phyloP scores from a whole-genome alignment of 2,888 invertebrate genomes.

The Dexiosoma caninum region DNA sequence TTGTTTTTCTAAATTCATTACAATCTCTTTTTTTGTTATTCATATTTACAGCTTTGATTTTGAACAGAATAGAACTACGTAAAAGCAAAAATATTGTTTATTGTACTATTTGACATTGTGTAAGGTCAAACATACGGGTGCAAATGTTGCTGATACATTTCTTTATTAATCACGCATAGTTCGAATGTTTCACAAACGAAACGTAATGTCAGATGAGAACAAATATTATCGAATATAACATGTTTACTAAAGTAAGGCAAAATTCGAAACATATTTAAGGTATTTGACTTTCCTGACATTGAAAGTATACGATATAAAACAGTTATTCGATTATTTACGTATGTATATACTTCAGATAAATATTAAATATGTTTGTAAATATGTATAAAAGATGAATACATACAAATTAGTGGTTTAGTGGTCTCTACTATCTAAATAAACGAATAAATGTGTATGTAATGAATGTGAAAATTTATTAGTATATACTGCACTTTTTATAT shows the following conservation, averaged over 20 bases:
- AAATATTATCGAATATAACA: too few species aligned
- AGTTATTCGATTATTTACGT: too few species aligned
- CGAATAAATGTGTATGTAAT: background rate
- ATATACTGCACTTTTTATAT: background rate
- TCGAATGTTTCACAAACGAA: slow-evolving; percentile 16
- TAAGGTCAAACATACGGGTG: slow-evolving; percentile 59
- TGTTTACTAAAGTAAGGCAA: background rate
- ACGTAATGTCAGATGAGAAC: slow-evolving; percentile 19
- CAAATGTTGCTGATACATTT: slow-evolving; percentile 59
- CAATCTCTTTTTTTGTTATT: background rate
- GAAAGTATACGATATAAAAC: slow-evolving; percentile 9
- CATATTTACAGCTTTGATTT: slow-evolving; percentile 31
- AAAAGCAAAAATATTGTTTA: slow-evolving; percentile 12
- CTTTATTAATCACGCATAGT: slow-evolving; percentile 29
- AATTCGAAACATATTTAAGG: background rate
- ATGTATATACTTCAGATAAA: background rate
- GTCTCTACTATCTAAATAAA: too few species aligned
- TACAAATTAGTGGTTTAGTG: too few species aligned
- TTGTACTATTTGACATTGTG: slow-evolving; percentile 60
- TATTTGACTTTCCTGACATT: slow-evolving; percentile 53
- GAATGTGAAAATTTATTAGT: background rate
- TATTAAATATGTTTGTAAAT: too few species aligned
- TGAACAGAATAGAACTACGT: slow-evolving; percentile 14
- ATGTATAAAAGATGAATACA: too few species aligned
- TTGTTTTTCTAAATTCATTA: background rate